These are phyloP conservation scores for Pardalotus punctatus DNA, from an alignment of 2,113 vertebrate species.

Conservation along the genomic window DNA sequence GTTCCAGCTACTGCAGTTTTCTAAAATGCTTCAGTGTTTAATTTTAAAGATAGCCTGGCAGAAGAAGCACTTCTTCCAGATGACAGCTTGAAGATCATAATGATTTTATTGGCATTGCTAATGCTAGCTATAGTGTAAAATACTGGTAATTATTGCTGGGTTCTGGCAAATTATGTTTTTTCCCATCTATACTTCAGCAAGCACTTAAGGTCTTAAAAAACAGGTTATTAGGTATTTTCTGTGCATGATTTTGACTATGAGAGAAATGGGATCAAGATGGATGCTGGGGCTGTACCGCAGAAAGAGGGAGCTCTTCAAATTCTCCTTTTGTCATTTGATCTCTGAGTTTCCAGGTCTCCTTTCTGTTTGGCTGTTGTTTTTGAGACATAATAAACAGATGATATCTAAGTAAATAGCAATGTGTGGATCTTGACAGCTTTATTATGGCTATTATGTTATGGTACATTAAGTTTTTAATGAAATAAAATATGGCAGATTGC, in stretches of 20 bases:
- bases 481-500: slow-evolving; percentile 62
- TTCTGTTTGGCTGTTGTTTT: slow-evolving; percentile 6
- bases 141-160: neutral
- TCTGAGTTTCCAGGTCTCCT: neutral
- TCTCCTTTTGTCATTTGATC: neutral
- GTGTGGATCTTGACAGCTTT: slow-evolving; percentile 49
- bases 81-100: neutral
- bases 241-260: neutral
- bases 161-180: neutral
- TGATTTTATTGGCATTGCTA: neutral
- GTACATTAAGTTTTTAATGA: slow-evolving; percentile 59
- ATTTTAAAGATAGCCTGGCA: neutral
- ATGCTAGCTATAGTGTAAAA: neutral
- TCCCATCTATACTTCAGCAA: neutral
- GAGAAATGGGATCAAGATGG: neutral
- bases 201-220: neutral
- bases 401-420: slow-evolving; percentile 22
- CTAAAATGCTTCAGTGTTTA: neutral
- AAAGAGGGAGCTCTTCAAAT: neutral
- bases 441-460: slow-evolving; percentile 43
- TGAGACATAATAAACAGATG: neutral
- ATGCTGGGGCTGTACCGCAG: neutral
- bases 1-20: neutral
- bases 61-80: neutral
- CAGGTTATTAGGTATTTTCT: neutral